These are phyloP conservation scores for Pogonophryne albipinna DNA, from an alignment of 2,797 vertebrate species.

Conservation along the genomic window DNA sequence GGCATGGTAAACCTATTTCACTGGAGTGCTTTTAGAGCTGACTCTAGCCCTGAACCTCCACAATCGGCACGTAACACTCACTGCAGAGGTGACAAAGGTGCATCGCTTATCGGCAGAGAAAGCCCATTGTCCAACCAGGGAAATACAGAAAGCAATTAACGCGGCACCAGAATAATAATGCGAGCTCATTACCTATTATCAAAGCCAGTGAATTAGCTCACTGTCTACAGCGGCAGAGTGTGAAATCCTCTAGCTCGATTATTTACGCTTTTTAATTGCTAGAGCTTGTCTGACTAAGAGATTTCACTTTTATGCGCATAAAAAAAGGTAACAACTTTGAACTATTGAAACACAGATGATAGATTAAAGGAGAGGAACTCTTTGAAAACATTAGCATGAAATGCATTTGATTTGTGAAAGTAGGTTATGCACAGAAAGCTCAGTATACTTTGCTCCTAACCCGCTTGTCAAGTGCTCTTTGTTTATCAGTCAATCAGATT, in stretches of 20 bases:
- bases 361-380: slow-evolving; percentile 82
- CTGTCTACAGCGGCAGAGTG: slow-evolving; percentile 84
- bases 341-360: slow-evolving; percentile 83
- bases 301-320: slow-evolving; percentile 83
- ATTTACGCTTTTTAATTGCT: slow-evolving; percentile 88
- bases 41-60: slow-evolving; percentile 77
- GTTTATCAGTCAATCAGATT: slow-evolving; percentile 84
- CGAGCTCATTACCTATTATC: slow-evolving; percentile 89
- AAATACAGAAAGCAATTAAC: slow-evolving; percentile 90
- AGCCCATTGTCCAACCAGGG: slow-evolving; percentile 87
- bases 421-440: slow-evolving; percentile 79
- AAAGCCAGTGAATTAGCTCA: slow-evolving; percentile 88
- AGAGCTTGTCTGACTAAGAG: slow-evolving; percentile 84
- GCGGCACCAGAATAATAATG: slow-evolving; percentile 86
- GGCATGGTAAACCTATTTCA: slow-evolving; percentile 84
- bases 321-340: slow-evolving; percentile 83
- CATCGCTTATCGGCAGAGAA: slow-evolving; percentile 86
- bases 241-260: slow-evolving; percentile 86
- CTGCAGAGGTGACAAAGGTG: slow-evolving; percentile 85
- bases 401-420: slow-evolving; percentile 80
- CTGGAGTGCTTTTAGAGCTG: slow-evolving; percentile 86
- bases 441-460: slow-evolving; percentile 66
- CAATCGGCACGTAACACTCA: slow-evolving; percentile 86
- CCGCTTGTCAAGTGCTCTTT: slow-evolving; percentile 79
- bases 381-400: slow-evolving; percentile 82